These are phyloP conservation scores for Lampropteryx suffumata DNA, from an alignment of 2,888 invertebrate species.

Conservation along the genomic window DNA sequence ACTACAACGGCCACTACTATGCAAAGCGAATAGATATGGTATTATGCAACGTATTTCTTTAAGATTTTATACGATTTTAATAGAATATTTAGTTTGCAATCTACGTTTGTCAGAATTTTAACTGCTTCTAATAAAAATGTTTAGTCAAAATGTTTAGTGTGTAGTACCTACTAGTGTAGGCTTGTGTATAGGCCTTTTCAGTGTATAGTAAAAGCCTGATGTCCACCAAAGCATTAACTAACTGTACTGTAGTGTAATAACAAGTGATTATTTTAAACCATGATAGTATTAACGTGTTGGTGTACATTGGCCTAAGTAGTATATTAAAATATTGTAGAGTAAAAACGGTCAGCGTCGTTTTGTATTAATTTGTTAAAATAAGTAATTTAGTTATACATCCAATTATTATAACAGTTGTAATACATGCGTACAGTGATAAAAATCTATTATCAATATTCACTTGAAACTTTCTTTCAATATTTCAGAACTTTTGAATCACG, in stretches of 20 bases:
- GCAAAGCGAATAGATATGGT: neutral
- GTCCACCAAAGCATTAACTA: too few species aligned
- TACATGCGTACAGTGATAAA: neutral
- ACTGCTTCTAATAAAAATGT: neutral
- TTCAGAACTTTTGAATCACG: too few species aligned
- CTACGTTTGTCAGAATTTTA: neutral
- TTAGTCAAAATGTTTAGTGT: too few species aligned
- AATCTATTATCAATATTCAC: neutral
- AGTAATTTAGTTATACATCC: slow-evolving; percentile 11
- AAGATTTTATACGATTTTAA: neutral
- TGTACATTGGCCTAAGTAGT: neutral
- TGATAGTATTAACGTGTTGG: too few species aligned
- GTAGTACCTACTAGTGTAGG: neutral
- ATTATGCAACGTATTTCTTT: neutral
- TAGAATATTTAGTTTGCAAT: slow-evolving; percentile 1
- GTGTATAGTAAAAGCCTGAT: neutral
- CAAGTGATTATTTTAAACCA: too few species aligned
- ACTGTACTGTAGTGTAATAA: too few species aligned
- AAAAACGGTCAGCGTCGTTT: slow-evolving; percentile 31
- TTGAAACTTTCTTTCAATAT: neutral
- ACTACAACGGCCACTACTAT: neutral
- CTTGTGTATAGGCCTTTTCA: slow-evolving; percentile 1
- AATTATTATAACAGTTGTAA: too few species aligned
- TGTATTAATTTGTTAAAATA: slow-evolving; percentile 15
- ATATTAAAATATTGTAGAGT: slow-evolving; percentile 5